phyloP scores from a whole-genome alignment of 1,140 invertebrate species.

The Dysdera silvatica region DNA sequence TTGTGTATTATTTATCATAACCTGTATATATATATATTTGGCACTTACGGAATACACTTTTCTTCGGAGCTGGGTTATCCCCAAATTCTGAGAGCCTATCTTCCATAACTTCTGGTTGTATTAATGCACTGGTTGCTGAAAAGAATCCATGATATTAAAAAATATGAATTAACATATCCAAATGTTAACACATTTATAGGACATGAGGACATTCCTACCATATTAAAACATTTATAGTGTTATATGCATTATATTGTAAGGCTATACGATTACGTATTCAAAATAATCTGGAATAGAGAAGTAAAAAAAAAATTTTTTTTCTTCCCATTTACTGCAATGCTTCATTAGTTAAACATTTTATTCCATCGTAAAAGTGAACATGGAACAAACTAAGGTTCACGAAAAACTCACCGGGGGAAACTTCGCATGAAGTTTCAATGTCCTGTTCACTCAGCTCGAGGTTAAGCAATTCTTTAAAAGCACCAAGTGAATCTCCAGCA shows the following conservation, averaged over 20 bases:
- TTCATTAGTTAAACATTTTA: background rate
- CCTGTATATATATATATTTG: no score
- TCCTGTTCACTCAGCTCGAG: conserved; percentile 57
- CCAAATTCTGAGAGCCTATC: conserved; percentile 26
- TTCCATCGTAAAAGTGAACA: background rate
- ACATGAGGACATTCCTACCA: background rate
- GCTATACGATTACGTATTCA: background rate
- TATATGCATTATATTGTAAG: background rate
- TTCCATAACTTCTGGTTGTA: conserved; percentile 17
- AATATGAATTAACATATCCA: background rate
- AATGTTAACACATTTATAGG: background rate
- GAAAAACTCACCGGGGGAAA: conserved; percentile 21
- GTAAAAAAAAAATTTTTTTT: background rate
- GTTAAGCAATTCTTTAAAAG: conserved; percentile 64
- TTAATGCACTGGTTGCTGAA: conserved; percentile 23
- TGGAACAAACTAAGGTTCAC: background rate
- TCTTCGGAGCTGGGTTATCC: conserved; percentile 4
- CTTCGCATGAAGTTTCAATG: conserved; percentile 39
- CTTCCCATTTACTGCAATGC: background rate
- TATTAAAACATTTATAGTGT: background rate
- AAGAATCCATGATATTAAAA: background rate
- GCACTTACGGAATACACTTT: no score
- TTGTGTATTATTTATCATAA: no score
- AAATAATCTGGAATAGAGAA: background rate
- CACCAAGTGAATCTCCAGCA: conserved; percentile 60